phyloP scores from a whole-genome alignment of 2,888 invertebrate genomes.

The Podotricha telesiphe region DNA sequence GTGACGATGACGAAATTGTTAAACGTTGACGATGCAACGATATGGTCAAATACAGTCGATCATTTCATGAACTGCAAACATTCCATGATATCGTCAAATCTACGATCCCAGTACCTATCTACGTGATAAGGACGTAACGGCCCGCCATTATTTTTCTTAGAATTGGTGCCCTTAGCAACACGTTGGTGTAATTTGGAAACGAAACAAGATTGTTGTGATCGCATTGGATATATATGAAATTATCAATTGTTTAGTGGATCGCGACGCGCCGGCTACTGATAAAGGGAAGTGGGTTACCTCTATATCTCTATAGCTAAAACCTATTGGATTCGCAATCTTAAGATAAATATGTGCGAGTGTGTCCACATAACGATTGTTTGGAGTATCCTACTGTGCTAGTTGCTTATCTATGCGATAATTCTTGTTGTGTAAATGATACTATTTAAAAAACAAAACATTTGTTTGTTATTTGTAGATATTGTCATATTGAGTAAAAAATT shows the following conservation, averaged over 20 bases:
- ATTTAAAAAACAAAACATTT: no score
- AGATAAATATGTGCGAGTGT: slow-evolving; percentile 24
- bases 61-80: no score
- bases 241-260: slow-evolving; percentile 15
- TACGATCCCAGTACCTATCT: no score
- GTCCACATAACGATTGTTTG: slow-evolving; percentile 23
- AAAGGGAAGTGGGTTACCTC: slow-evolving; percentile 34
- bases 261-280: slow-evolving; percentile 22
- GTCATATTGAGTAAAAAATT: no score
- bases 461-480: no score
- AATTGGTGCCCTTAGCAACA: neutral
- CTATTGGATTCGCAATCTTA: slow-evolving; percentile 33
- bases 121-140: neutral
- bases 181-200: slow-evolving; percentile 10
- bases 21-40: no score
- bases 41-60: no score
- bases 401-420: neutral
- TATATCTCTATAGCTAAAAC: slow-evolving; percentile 15
- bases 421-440: neutral
- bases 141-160: neutral
- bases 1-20: no score
- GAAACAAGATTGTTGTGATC: slow-evolving; percentile 2
- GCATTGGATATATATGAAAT: slow-evolving; percentile 16
- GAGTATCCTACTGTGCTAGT: slow-evolving; percentile 13
- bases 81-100: no score